These are phyloP conservation scores for Piscicola geometra DNA, from an alignment of 2,888 invertebrate genomes.

Conservation along the genomic window DNA sequence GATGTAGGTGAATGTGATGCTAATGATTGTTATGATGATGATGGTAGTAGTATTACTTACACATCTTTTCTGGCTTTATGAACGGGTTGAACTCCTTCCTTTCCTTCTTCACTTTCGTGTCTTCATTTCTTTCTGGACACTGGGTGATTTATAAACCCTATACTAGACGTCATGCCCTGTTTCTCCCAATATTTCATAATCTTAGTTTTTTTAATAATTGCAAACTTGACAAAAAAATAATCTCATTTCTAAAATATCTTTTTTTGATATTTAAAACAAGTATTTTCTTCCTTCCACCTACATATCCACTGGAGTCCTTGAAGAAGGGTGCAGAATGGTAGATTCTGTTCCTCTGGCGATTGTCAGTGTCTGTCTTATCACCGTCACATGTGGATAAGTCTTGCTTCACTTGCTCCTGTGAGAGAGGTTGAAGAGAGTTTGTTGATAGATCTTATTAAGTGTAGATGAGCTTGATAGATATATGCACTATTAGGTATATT, in stretches of 20 bases:
- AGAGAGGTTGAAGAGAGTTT: not conserved
- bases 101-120: constrained; percentile 21
- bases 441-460: not conserved
- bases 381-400: not conserved
- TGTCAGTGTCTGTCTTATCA: not conserved
- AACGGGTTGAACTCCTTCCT: constrained; percentile 29
- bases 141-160: constrained; percentile 11
- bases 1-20: too few relatives aligned
- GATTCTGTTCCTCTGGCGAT: not conserved
- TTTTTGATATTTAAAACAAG: too few relatives aligned
- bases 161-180: too few relatives aligned
- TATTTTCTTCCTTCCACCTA: not conserved
- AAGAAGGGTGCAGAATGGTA: constrained; percentile 26
- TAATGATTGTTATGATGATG: too few relatives aligned
- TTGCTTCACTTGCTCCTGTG: constrained; percentile 12
- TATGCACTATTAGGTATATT: too few relatives aligned
- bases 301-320: constrained; percentile 27
- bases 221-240: too few relatives aligned
- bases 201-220: too few relatives aligned
- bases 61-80: constrained; percentile 29
- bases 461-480: too few relatives aligned
- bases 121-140: constrained; percentile 35
- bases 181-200: too few relatives aligned
- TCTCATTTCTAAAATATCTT: too few relatives aligned
- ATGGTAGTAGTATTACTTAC: constrained; percentile 17